These are phyloP conservation scores for Selenia dentaria DNA, from an alignment of 2,888 invertebrate species.

Conservation along the genomic window DNA sequence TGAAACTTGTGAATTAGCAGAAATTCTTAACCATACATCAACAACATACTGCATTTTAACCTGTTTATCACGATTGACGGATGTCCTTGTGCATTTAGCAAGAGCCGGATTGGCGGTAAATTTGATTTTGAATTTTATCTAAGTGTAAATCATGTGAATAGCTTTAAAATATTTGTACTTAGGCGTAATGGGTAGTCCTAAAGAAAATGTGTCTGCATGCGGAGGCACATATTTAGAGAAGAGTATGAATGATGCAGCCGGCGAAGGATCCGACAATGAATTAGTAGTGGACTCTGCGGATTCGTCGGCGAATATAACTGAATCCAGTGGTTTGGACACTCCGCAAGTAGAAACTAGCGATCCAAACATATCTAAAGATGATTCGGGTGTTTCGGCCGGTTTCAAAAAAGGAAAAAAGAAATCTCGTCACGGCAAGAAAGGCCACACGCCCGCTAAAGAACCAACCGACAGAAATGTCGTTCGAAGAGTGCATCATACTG, in stretches of 20 bases:
- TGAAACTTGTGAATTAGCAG: not conserved
- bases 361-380: slow-evolving; percentile 64
- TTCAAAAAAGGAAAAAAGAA: slow-evolving; percentile 76
- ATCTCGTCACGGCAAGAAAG: slow-evolving; percentile 73
- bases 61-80: slow-evolving; percentile 82
- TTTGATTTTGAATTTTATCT: slow-evolving; percentile 60
- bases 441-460: slow-evolving; percentile 68
- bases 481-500: slow-evolving; percentile 71
- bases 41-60: slow-evolving; percentile 69
- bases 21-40: slow-evolving; percentile 21
- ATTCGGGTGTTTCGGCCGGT: slow-evolving; percentile 46
- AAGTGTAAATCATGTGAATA: slow-evolving; percentile 56
- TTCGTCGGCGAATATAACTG: slow-evolving; percentile 48
- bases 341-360: slow-evolving; percentile 38
- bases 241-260: slow-evolving; percentile 55
- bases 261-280: slow-evolving; percentile 63
- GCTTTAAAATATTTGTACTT: slow-evolving; percentile 30
- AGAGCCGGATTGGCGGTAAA: slow-evolving; percentile 79
- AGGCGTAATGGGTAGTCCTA: slow-evolving; percentile 71
- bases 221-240: slow-evolving; percentile 52
- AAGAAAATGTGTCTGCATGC: slow-evolving; percentile 58
- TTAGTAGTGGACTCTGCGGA: slow-evolving; percentile 53
- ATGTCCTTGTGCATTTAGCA: slow-evolving; percentile 81
- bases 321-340: slow-evolving; percentile 45
- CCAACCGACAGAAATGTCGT: slow-evolving; percentile 64